Evolutionary conservation across 2,888 invertebrate genomes (phyloP).

Genomic region (Petrolisthes manimaculis): DNA sequence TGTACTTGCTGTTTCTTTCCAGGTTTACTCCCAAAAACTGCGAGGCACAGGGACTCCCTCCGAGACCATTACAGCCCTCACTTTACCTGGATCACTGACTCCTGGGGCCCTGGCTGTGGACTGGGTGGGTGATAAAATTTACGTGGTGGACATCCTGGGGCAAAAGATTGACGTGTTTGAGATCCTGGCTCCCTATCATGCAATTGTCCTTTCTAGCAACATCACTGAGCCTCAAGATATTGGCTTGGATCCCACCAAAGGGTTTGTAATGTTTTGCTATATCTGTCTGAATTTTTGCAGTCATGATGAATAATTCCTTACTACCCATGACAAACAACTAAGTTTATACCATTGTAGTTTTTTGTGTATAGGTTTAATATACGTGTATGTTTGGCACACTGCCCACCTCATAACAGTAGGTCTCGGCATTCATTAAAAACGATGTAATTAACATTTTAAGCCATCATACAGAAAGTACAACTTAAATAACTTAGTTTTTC

Average conservation of each 20-base stretch:
- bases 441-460: no score
- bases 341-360: no score
- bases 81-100: slow-evolving; percentile 86
- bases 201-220: slow-evolving; percentile 91
- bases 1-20: slow-evolving; percentile 5
- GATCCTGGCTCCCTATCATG: slow-evolving; percentile 86
- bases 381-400: no score
- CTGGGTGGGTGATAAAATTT: slow-evolving; percentile 96
- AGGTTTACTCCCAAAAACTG: slow-evolving; percentile 61
- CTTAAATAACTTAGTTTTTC: no score
- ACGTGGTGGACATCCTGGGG: slow-evolving; percentile 91
- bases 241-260: slow-evolving; percentile 91
- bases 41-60: slow-evolving; percentile 48
- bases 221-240: slow-evolving; percentile 91
- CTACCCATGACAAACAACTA: no score
- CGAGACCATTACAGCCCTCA: slow-evolving; percentile 75
- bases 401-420: no score
- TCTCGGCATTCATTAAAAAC: no score
- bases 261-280: slow-evolving; percentile 71
- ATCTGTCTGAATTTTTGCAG: not conserved
- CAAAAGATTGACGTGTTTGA: slow-evolving; percentile 96
- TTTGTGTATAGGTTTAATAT: no score
- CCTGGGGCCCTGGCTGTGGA: slow-evolving; percentile 94
- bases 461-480: no score
- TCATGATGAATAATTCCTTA: not conserved